phyloP scores from a whole-genome alignment of 2,113 vertebrate genomes.

The Ibidorhyncha struthersii region DNA sequence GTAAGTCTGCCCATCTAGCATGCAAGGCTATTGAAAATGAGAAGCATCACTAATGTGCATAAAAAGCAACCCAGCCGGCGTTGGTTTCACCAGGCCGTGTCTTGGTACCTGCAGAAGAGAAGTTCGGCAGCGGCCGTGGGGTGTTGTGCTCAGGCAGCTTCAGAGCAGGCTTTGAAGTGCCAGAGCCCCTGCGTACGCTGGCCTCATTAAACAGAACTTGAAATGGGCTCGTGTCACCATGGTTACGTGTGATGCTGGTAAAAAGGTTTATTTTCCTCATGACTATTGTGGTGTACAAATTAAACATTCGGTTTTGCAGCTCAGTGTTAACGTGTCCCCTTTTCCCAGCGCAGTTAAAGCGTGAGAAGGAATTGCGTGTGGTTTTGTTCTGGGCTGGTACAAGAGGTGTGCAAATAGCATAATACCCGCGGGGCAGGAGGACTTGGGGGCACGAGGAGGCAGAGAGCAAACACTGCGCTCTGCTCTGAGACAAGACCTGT shows the following conservation, averaged over 20 bases:
- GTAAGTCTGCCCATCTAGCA: neutral
- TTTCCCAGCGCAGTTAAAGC: neutral
- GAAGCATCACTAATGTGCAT: neutral
- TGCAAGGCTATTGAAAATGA: neutral
- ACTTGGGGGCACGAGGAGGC: neutral
- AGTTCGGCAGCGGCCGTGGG: neutral
- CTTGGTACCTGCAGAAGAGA: neutral
- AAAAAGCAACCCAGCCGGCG: accelerated
- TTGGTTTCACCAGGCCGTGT: neutral
- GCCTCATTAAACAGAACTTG: neutral
- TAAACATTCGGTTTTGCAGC: neutral
- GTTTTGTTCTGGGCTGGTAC: neutral
- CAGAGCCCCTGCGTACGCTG: neutral
- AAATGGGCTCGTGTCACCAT: neutral
- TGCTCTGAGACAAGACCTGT: neutral
- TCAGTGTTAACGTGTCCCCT: neutral
- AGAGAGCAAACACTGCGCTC: neutral
- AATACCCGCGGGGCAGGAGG: neutral
- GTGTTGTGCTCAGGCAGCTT: neutral
- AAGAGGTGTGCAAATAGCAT: neutral
- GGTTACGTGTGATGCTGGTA: neutral
- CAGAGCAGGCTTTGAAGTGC: neutral
- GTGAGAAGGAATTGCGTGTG: accelerated
- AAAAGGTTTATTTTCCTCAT: neutral
- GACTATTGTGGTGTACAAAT: neutral